Conservation (phyloP, 2,888 invertebrate species). For the Lymantria monacha region DNA sequence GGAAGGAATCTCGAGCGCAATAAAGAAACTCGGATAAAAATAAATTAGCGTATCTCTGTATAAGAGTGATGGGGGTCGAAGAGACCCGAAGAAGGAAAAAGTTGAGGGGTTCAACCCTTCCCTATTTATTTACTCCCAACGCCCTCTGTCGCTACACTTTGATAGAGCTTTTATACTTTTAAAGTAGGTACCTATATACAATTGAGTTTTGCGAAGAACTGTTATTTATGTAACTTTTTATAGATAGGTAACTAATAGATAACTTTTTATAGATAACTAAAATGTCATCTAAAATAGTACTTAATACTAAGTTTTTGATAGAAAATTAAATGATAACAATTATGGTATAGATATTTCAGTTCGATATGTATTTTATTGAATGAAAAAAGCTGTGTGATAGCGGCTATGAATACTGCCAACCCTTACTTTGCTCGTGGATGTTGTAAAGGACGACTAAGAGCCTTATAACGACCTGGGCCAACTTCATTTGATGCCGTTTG, state of each 20-base stretch:
- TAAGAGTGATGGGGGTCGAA: slow-evolving; percentile 70
- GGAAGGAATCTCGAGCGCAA: slow-evolving; percentile 57
- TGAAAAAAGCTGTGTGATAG: too few species aligned
- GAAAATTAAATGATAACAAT: too few species aligned
- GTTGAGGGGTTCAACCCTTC: slow-evolving; percentile 73
- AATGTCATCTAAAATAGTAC: background rate
- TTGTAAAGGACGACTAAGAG: too few species aligned
- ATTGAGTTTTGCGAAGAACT: background rate
- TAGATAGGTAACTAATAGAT: background rate
- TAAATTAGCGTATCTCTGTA: slow-evolving; percentile 72
- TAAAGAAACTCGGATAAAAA: slow-evolving; percentile 72
- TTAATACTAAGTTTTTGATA: too few species aligned
- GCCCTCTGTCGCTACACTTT: slow-evolving; percentile 52
- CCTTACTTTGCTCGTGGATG: too few species aligned
- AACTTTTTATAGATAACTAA: background rate
- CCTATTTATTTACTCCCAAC: slow-evolving; percentile 59
- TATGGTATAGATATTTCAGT: too few species aligned
- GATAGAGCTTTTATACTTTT: slow-evolving; percentile 57
- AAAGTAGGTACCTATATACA: slow-evolving; percentile 11
- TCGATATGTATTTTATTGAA: too few species aligned
- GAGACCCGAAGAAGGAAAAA: slow-evolving; percentile 57
- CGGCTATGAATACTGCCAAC: too few species aligned
- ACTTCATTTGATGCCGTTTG: too few species aligned
- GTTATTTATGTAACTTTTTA: background rate
- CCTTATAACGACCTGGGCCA: too few species aligned